phyloP scores from a whole-genome alignment of 2,797 vertebrate genomes.

The Acanthornis magna region DNA sequence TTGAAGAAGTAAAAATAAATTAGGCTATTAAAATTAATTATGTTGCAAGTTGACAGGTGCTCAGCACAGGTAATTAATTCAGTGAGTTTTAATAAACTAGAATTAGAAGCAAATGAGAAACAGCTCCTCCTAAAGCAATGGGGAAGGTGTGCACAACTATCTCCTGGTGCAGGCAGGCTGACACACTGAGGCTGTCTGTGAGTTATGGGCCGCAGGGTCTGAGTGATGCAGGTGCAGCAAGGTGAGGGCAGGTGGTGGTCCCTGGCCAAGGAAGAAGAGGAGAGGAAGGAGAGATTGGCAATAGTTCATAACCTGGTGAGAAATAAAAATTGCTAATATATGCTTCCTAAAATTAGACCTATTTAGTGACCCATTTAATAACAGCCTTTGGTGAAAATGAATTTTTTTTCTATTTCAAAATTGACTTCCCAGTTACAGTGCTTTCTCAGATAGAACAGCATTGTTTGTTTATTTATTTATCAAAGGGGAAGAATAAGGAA shows the following conservation, averaged over 20 bases:
- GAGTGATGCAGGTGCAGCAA: neutral
- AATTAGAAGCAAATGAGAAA: neutral
- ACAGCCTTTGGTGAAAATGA: neutral
- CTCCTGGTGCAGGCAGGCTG: neutral
- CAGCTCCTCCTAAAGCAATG: neutral
- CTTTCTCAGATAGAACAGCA: neutral
- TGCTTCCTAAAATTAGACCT: neutral
- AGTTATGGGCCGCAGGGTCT: neutral
- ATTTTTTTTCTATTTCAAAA: neutral
- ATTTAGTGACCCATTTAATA: neutral
- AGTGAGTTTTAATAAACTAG: constrained; percentile 5
- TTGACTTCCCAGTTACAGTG: neutral
- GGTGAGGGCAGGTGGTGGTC: neutral
- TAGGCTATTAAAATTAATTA: constrained; percentile 25
- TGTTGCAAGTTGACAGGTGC: neutral
- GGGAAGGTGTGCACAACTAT: neutral
- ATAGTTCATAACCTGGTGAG: neutral
- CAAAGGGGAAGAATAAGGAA: neutral
- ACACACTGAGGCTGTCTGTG: neutral
- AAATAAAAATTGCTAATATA: neutral
- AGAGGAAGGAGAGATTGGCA: neutral
- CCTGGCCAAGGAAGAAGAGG: neutral
- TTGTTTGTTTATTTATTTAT: neutral
- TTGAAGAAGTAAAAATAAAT: neutral
- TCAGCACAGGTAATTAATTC: constrained; percentile 30